Evolutionary conservation across 2,797 vertebrate genomes (phyloP), one percentile per base, ranked within the genome.

Genomic region (Apodemus agrarius): DNA sequence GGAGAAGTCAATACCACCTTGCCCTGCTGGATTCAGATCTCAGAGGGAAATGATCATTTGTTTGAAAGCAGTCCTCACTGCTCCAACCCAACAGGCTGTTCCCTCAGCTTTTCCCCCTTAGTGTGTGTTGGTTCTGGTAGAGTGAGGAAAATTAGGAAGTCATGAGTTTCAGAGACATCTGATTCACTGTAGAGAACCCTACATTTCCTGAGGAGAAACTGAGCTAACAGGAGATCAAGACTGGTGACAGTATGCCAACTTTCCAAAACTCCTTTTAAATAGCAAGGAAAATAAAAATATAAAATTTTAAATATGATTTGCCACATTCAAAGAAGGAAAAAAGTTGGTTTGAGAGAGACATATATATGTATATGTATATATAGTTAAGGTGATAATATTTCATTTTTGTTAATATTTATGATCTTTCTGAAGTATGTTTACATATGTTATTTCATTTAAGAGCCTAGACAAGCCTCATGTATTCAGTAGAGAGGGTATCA

Each of bases 371-470:
- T 65, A 65, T 13, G 8, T 65, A 31, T 65, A 40, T 40, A 74
- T 74, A 84, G 34, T 40, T 14, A 46, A 24, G 21, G 59, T 76
- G 21, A 61, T 84, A 87, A 79, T 83, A 87, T 24, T 93, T 96
- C 29, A 79, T 21, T 22, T 69, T n/a, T 75, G 7, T 83, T 95
- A 76, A 89, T 34, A 90, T 90, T 85, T 93, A 82, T 89, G 31
- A 12, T 31, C 82, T 83, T 76, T 69, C 90, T 10, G 46, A 97
- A 89, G 65, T 3, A 61, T 74, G 91, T 89, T 90, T 83, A 83
- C 10, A 12, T 74, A 87, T 69, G 11, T 76, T 61, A 86, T 92
- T 95, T 91, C 13, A 89, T 78, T 90, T 91, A 93, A 69, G 49
- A 67, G 59, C 43, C 31, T 90, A 40, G 26, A 19, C 46, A 26